These are phyloP conservation scores for Apostichopus parvimensis DNA, from an alignment of 35 echinoderm and acorn worm species.

Conservation along the genomic window DNA sequence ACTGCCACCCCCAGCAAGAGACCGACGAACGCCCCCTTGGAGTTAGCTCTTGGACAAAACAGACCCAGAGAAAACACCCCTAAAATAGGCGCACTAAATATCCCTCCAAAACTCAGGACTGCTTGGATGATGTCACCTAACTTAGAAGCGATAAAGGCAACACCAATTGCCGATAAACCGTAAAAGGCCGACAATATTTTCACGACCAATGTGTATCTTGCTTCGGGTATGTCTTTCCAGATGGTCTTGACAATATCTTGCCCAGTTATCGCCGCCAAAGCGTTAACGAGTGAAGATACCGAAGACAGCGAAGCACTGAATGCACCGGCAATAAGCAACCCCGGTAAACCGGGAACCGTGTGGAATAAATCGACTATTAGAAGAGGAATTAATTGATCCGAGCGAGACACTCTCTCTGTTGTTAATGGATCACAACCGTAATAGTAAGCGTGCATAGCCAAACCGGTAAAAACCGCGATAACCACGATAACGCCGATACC, in stretches of 20 bases:
- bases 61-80: slow-evolving; percentile 2
- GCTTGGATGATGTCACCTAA: background rate
- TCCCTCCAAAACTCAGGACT: background rate
- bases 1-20: background rate
- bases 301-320: slow-evolving; percentile 8
- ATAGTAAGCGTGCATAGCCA: slow-evolving; percentile 16
- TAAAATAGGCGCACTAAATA: background rate
- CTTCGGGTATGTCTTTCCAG: background rate
- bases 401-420: background rate
- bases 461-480: background rate
- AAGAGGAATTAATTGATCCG: slow-evolving; percentile 11
- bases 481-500: background rate
- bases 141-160: background rate
- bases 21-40: background rate
- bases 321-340: background rate
- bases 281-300: slow-evolving; percentile 9
- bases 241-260: background rate
- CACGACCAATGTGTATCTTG: background rate
- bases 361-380: background rate
- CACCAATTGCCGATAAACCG: background rate
- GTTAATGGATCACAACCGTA: slow-evolving; percentile 7
- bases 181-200: background rate
- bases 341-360: background rate
- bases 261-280: slow-evolving; percentile 4
- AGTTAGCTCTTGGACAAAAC: background rate